Conservation (phyloP, 1,140 invertebrate species). For the Caenorhabditis remanei region DNA sequence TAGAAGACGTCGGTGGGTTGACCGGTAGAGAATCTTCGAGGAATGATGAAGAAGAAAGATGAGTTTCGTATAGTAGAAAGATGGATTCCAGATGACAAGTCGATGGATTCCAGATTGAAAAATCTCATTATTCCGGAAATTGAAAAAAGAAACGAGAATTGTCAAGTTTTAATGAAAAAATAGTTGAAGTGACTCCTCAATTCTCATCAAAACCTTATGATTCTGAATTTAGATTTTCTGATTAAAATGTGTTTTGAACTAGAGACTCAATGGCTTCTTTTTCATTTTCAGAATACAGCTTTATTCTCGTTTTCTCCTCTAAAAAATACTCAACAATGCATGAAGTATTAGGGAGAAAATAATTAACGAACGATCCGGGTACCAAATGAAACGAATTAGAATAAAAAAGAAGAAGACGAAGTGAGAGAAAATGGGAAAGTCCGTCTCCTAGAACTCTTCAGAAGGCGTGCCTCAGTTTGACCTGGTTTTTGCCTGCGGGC, state of each 20-base stretch:
- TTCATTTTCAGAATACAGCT: background rate
- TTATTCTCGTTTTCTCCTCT: background rate
- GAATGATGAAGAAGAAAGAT: conserved; percentile 19
- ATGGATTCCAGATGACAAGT: no score
- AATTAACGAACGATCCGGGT: conserved; percentile 9
- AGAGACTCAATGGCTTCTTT: background rate
- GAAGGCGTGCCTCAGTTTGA: background rate
- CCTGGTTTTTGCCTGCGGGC: conserved; percentile 36
- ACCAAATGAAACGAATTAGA: background rate
- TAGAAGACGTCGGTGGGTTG: background rate
- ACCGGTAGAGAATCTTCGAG: background rate
- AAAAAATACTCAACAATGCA: conserved; percentile 39
- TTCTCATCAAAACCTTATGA: no score
- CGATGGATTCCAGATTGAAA: no score
- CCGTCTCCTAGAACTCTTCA: background rate
- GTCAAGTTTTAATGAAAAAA: no score
- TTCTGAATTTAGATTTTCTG: no score
- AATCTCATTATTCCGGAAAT: no score
- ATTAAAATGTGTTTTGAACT: no score
- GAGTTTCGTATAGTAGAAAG: conserved; percentile 2
- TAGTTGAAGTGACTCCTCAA: no score
- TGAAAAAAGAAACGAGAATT: no score
- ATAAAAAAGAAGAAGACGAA: background rate
- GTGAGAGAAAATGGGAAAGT: background rate
- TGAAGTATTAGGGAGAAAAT: conserved; percentile 27